These are phyloP conservation scores for Blastobasis lacticolella DNA, from an alignment of 2,888 invertebrate species.

Conservation along the genomic window DNA sequence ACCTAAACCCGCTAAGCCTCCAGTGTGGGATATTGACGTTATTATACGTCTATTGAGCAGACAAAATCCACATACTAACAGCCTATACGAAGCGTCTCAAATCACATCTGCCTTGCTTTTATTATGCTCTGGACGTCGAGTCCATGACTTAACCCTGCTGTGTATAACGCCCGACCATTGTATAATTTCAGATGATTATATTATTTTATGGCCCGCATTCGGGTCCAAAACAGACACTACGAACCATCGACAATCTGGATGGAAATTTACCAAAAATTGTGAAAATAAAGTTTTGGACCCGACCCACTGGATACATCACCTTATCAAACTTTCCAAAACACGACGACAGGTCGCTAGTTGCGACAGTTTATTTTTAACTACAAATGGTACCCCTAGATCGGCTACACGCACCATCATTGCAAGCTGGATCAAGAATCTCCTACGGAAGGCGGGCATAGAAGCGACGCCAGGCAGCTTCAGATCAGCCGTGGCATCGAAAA, in stretches of 20 bases:
- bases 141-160: slow-evolving; percentile 2
- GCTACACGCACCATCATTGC: slow-evolving; percentile 12
- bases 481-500: slow-evolving; percentile 12
- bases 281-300: slow-evolving; percentile 4
- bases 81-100: neutral
- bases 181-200: neutral
- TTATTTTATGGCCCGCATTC: slow-evolving; percentile 2
- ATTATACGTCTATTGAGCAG: neutral
- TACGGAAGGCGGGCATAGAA: slow-evolving; percentile 5
- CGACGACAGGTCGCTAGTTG: neutral
- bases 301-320: slow-evolving; percentile 5
- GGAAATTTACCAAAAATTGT: neutral
- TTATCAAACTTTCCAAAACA: neutral
- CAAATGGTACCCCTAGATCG: slow-evolving; percentile 4
- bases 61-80: neutral
- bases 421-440: slow-evolving; percentile 11
- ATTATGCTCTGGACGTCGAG: slow-evolving; percentile 1
- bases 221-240: slow-evolving; percentile 1
- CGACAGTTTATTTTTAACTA: slow-evolving; percentile 6
- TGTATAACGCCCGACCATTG: neutral
- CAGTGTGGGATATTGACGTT: slow-evolving; percentile 1
- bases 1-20: neutral
- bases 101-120: neutral
- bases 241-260: slow-evolving; percentile 2
- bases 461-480: slow-evolving; percentile 10